Conservation (phyloP, 1,140 invertebrate species). For the Bombyx mandarina region DNA sequence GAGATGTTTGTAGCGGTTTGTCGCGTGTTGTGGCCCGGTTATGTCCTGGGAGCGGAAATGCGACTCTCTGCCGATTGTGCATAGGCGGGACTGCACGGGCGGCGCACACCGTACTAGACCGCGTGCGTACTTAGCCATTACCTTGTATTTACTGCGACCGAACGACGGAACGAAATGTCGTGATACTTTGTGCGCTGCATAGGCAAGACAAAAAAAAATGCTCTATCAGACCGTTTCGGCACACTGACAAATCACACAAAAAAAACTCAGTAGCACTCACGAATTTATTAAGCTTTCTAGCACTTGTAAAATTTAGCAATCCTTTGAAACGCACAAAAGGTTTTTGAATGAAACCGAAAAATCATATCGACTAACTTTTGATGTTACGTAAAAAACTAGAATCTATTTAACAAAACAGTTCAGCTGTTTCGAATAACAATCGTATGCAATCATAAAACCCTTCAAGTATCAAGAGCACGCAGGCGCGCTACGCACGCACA, state of each 20-base stretch:
- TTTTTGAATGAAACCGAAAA: too few relatives aligned
- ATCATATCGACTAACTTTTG: too few relatives aligned
- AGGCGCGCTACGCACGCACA: constrained; percentile 37
- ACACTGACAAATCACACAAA: neutral
- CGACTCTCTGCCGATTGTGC: constrained; percentile 64
- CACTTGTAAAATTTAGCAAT: too few relatives aligned
- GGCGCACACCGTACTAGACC: constrained; percentile 58
- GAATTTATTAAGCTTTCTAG: too few relatives aligned
- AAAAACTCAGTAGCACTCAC: too few relatives aligned
- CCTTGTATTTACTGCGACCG: constrained; percentile 68
- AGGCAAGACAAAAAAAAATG: neutral
- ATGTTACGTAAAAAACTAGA: too few relatives aligned
- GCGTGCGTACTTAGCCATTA: constrained; percentile 70
- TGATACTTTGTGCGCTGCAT: constrained; percentile 39
- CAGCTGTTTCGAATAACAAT: too few relatives aligned
- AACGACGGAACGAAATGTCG: constrained; percentile 25
- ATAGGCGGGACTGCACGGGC: constrained; percentile 64
- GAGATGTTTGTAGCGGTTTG: constrained; percentile 53
- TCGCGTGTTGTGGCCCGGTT: constrained; percentile 53
- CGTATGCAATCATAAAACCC: too few relatives aligned
- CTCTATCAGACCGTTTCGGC: neutral
- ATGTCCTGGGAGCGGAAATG: constrained; percentile 53
- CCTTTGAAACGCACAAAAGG: too few relatives aligned
- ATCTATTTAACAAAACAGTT: too few relatives aligned
- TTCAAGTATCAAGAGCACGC: constrained; percentile 25